A percentile compares a stretch with the other conserved stretches of the same genome.
phyloP scores from a whole-genome alignment of 2,888 invertebrate genomes.

The Allygus modestus region DNA sequence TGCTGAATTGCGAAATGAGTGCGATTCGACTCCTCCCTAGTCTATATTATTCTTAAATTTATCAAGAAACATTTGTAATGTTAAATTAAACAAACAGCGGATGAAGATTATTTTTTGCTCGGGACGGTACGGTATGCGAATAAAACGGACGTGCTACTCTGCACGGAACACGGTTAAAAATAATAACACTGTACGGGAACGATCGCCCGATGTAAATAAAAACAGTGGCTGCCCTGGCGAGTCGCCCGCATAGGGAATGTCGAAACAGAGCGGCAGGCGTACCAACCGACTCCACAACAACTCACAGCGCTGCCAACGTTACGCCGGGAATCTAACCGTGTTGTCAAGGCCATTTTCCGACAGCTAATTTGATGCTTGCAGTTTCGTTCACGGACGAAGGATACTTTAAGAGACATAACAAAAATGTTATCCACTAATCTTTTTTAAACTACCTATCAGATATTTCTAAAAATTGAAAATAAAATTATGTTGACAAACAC shows the following conservation, averaged over 20 bases:
- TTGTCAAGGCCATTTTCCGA: constrained; percentile 54
- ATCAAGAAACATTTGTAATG: too few relatives aligned
- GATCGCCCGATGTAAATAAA: constrained; percentile 56
- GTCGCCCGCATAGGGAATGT: constrained; percentile 22
- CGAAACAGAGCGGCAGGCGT: constrained; percentile 45
- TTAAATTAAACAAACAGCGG: too few relatives aligned
- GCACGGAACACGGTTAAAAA: constrained; percentile 55
- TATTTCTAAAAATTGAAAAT: too few relatives aligned
- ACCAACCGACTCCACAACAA: constrained; percentile 39
- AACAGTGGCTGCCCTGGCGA: constrained; percentile 47
- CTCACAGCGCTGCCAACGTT: constrained; percentile 39
- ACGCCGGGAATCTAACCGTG: not conserved
- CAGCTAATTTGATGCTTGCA: constrained; percentile 21
- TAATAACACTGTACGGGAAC: constrained; percentile 46
- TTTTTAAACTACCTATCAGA: too few relatives aligned
- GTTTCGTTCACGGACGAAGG: constrained; percentile 10
- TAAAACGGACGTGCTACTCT: constrained; percentile 1
- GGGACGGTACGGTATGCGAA: constrained; percentile 5
- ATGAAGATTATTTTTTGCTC: too few relatives aligned
- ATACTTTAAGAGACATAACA: not conserved
- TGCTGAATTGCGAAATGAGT: too few relatives aligned
- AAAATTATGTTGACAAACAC: too few relatives aligned
- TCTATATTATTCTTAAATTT: too few relatives aligned
- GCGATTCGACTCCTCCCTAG: too few relatives aligned
- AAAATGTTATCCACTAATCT: not conserved